Conservation (phyloP, 2,797 vertebrate genomes). For the Hypotaenidia philippensis region DNA sequence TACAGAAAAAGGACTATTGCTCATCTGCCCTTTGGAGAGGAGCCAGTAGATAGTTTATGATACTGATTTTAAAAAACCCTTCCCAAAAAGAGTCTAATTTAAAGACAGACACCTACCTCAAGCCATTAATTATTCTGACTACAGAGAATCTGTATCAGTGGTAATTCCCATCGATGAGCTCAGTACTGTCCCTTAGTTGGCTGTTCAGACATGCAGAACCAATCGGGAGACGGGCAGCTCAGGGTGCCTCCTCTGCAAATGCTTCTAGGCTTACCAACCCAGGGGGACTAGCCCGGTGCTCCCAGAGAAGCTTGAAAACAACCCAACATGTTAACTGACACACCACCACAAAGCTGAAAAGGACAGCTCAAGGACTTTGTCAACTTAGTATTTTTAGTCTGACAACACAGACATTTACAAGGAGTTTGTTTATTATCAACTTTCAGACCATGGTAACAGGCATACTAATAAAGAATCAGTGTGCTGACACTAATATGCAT, state of each 20-base stretch:
- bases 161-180: neutral
- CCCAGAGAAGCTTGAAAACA: neutral
- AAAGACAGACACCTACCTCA: neutral
- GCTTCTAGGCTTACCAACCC: neutral
- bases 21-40: neutral
- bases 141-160: neutral
- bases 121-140: neutral
- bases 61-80: neutral
- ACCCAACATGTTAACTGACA: neutral
- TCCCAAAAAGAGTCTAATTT: neutral
- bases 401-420: neutral
- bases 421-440: slow-evolving; percentile 33
- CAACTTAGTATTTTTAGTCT: neutral
- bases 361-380: neutral
- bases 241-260: neutral
- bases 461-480: slow-evolving; percentile 10
- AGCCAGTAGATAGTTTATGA: neutral
- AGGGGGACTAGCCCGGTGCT: neutral
- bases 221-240: neutral
- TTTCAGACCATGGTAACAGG: neutral
- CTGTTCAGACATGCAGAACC: neutral
- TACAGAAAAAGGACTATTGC: neutral
- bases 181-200: neutral
- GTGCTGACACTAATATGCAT: neutral
- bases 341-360: neutral